A percentile compares a stretch with the other conserved stretches of the same genome.
Evolutionary conservation across 2,888 invertebrate genomes (phyloP).

Genomic region (Serripes groenlandicus): DNA sequence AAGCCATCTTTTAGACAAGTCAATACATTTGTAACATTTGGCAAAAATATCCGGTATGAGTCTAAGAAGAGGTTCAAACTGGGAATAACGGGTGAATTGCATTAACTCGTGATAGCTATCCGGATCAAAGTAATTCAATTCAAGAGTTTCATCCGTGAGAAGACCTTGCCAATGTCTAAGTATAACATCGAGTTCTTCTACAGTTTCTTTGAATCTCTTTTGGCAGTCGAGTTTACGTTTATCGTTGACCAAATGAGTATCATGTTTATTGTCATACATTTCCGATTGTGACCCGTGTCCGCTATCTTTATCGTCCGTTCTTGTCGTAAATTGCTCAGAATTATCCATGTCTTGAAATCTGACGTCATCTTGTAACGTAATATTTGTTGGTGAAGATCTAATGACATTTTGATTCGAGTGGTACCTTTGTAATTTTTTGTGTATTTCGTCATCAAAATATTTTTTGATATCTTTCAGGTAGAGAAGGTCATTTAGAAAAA

Average conservation of each 20-base stretch:
- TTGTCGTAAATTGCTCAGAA: background rate
- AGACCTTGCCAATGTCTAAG: slow-evolving; percentile 78
- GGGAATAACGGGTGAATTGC: slow-evolving; percentile 71
- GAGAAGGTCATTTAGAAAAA: slow-evolving; percentile 77
- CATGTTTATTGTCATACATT: slow-evolving; percentile 20
- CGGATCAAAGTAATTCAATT: slow-evolving; percentile 77
- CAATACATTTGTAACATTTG: slow-evolving; percentile 82
- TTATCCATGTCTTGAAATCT: slow-evolving; percentile 27
- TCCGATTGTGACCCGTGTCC: slow-evolving; percentile 63
- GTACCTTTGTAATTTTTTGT: slow-evolving; percentile 74
- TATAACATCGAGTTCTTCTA: slow-evolving; percentile 74
- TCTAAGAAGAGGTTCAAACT: slow-evolving; percentile 78
- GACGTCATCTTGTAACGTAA: background rate
- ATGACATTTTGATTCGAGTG: slow-evolving; percentile 75
- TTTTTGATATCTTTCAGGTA: slow-evolving; percentile 78
- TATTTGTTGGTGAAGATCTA: background rate
- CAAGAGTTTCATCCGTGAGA: slow-evolving; percentile 73
- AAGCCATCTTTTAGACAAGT: slow-evolving; percentile 82
- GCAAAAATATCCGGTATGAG: slow-evolving; percentile 83
- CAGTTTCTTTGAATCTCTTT: slow-evolving; percentile 66
- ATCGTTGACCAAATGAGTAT: background rate
- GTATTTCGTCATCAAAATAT: slow-evolving; percentile 81
- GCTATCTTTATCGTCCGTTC: slow-evolving; percentile 60
- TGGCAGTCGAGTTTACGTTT: slow-evolving; percentile 17
- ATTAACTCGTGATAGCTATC: slow-evolving; percentile 81